Base-by-base conservation (phyloP, 2,888 invertebrate genomes). In the Bhutanitis thaidina region DNA sequence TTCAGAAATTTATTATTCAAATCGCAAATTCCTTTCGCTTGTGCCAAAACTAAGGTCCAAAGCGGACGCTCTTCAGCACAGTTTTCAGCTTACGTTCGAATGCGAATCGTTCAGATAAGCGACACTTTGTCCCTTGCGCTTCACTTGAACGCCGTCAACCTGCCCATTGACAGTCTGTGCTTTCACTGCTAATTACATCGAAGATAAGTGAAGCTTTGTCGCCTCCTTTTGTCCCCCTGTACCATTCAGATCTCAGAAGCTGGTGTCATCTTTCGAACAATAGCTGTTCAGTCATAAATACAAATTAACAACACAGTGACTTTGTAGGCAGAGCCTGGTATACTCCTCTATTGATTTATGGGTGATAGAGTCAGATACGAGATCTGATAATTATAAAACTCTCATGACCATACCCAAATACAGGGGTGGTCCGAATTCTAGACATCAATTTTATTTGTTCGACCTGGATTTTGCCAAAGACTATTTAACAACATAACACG, bases 21-120 rank as follows among this genome's bases (percentile, higher is more conserved):
- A 8, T 8, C 27, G 27, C 27, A 27, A 27, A 27, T 8, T 27
- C 27, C 27, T 8, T 27, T 27, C 8, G 1, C 27, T 7, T 27
- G 27, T 7, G 8, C 27, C 27, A 27, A 5, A 27, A 27, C 7
- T 5, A 27, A 27, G 7, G 8, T 27, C 27, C 27, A 27, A 27
- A 27, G 27, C 27, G 27, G 8, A 27, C 27, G 20, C 20, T 8
- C 27, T 27, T 5, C 27, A 3, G 41, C 14, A 62, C 77, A 76
- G 81, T 78, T 82, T 80, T 78, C 77, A 78, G 69, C 72, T 68
- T 65, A 69, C 81, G 77, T 82, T 82, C 79, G 82, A 81, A 84
- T 74, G 80, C 73, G n/a, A 20, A 16, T 37, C 82, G 82, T 82
- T 77, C 76, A 71, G 81, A 82, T 84, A 81, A 77, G 81, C 64